Base-by-base conservation (phyloP, 2,888 invertebrate species). In the Cyclophora albipunctata region DNA sequence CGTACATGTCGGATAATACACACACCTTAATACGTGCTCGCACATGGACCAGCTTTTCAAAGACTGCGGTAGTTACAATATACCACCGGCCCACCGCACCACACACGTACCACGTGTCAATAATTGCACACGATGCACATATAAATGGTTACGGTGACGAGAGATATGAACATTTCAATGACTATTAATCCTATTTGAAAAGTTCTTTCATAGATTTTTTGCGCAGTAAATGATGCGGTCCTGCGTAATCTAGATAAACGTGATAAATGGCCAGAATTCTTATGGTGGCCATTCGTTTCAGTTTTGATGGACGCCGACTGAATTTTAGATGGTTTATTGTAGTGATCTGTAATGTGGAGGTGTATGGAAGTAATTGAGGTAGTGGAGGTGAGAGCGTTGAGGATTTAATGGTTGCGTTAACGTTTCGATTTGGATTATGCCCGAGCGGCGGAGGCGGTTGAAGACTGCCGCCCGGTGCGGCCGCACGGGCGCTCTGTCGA, bases 201-300 rank as follows among this genome's bases (percentile, higher is more conserved):
- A 70, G 67, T 69, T 60, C 64, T 66, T 67, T 20, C 74, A 72
- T 73, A 74, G 73, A 72, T 73, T 78, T 71, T 76, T 70, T 63
- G 62, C 58, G 56, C 63, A 59, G 70, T 71, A 75, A 80, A 80
- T 72, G 78, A 78, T 75, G 75, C 71, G 76, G 75, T 71, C 68
- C 73, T 64, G 73, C 61, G 67, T 72, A 75, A 80, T 80, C 79
- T 76, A 78, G 80, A 79, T 80, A 80, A 78, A 75, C 67, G 71
- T 80, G 80, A 81, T 81, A 75, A 80, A 81, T 80, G 79, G 68
- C 66, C 67, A 69, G 69, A 64, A 66, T 71, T 67, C 75, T 73
- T 71, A 69, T 66, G 66, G 66, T 72, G 63, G 57, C 73, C 71
- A 74, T 73, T 71, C 69, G 65, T 73, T 71, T 64, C 60, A 63